These are phyloP conservation scores for Pandemis corylana DNA, from an alignment of 2,888 invertebrate species.

Conservation along the genomic window DNA sequence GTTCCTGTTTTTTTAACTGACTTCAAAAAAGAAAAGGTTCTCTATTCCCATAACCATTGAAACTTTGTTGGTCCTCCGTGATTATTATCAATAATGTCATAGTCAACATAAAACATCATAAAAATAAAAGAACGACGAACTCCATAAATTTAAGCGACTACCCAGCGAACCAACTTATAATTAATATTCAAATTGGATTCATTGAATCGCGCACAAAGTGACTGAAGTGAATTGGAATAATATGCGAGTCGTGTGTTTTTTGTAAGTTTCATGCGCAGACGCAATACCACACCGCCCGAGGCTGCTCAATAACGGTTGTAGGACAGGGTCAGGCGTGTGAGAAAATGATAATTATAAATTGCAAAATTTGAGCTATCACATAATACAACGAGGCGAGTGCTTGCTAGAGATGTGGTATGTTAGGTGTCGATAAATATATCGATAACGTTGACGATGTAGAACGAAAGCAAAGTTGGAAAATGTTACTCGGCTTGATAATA, in stretches of 20 bases:
- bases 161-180: background rate
- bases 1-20: no score
- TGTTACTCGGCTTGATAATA: no score
- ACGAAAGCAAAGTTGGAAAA: background rate
- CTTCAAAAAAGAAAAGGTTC: no score
- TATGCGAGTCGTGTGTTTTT: background rate
- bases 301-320: constrained; percentile 18
- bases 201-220: constrained; percentile 3
- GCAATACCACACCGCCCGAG: constrained; percentile 14
- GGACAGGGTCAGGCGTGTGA: constrained; percentile 39
- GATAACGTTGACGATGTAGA: background rate
- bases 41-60: no score
- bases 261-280: constrained; percentile 16
- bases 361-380: constrained; percentile 35
- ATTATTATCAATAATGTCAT: no score
- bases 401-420: background rate
- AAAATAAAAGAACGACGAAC: background rate
- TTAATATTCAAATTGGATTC: background rate
- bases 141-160: background rate
- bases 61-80: no score
- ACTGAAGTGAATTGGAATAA: background rate
- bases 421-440: background rate
- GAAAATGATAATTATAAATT: constrained; percentile 37
- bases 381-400: constrained; percentile 13
- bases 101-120: no score